Evolutionary conservation across 2,888 invertebrate genomes (phyloP), one percentile per base, ranked within the genome.

Genomic region (Himalopsyche anomala): DNA sequence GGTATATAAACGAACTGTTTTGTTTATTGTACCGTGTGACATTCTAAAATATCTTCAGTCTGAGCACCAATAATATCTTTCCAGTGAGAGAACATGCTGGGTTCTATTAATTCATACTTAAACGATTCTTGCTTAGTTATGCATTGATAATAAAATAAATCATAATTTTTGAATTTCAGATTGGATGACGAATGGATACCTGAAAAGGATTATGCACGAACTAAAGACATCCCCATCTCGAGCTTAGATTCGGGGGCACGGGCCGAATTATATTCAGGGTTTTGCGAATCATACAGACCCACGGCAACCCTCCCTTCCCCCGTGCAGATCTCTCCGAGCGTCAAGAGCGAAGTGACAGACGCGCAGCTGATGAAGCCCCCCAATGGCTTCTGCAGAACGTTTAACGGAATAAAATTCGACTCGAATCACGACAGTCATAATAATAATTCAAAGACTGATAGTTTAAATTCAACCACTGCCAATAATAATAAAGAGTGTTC

Each of bases 131-230:
- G 45, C 0, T 45, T 45, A 45, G 11, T 45, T 40, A 6, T 3
- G 6, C 5, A 40, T 1, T 6, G 40, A 40, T 40, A 40, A 40
- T 40, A 6, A 2, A 40, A 45, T 45, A 45, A 45, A 45, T 45
- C 2, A 45, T 9, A 6, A 11, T 36, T 36, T 51, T 19, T 9
- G 51, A 62, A n/a, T 93, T 93, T 15, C 93, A 98, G 98, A 90
- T 92, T 97, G 91, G 95, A 96, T 36, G 97, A 98, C 91, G 96
- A 97, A 91, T 98, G 98, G 98, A 94, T 98, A 89, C 93, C 95
- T 0, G 97, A 96, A 91, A 94, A 95, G 91, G 95, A 95, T 87
- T 95, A 95, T 90, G 93, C 93, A 89, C 93, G 94, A 84, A 93
- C 94, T 88, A 96, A 95, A 91, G 92, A 93, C 62, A 93, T 96